Evolutionary conservation across 2,888 invertebrate species (phyloP).

Genomic region (Harpagoxenus sublaevis): DNA sequence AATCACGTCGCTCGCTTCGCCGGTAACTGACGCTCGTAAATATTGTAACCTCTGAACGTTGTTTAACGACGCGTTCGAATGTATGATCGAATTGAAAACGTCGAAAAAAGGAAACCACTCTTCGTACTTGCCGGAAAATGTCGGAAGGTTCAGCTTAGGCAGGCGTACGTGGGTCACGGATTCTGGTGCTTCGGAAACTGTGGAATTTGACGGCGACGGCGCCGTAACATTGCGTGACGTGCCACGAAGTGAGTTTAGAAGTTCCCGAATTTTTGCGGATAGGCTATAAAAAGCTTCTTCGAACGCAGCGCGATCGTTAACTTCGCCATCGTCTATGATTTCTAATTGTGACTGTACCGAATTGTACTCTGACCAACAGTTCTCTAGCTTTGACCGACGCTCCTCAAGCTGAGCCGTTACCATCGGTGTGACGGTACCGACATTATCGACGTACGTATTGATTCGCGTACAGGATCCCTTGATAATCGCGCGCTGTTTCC

Average conservation of each 20-base stretch:
- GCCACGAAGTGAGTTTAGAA: rapidly evolving
- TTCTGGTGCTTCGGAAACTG: too few species aligned
- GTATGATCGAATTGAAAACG: too few species aligned
- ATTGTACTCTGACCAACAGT: background rate
- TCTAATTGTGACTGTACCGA: background rate
- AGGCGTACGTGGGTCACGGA: background rate
- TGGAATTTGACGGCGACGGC: too few species aligned
- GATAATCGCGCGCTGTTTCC: background rate
- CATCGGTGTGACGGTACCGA: too few species aligned
- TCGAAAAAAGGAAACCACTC: background rate
- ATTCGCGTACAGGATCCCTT: background rate
- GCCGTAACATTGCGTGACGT: background rate
- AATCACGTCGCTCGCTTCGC: too few species aligned
- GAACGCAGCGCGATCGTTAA: background rate
- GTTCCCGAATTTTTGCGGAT: background rate
- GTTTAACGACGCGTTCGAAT: too few species aligned
- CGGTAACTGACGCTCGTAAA: too few species aligned
- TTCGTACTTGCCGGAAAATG: slow-evolving; percentile 1
- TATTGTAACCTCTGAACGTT: too few species aligned
- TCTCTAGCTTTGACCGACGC: background rate
- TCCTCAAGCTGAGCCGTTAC: too few species aligned
- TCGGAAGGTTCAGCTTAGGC: background rate
- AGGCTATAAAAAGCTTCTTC: background rate
- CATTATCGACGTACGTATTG: too few species aligned
- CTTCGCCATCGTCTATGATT: background rate